A percentile compares a stretch with the other conserved stretches of the same genome.
Conservation (phyloP, 1,140 invertebrate species). For the Sesamia nonagrioides region DNA sequence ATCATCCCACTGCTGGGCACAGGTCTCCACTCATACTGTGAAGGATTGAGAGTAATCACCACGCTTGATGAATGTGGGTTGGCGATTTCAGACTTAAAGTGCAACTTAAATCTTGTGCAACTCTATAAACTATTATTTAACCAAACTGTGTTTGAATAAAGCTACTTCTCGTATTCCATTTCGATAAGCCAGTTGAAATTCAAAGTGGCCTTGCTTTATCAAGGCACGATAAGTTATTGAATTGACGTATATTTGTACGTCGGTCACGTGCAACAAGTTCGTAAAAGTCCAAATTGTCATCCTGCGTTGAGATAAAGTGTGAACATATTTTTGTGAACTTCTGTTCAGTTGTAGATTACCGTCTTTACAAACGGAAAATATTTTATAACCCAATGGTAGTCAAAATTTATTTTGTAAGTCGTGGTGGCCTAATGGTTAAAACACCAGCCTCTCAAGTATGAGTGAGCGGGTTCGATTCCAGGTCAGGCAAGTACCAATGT, state of each 20-base stretch:
- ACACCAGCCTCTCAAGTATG: too few relatives aligned
- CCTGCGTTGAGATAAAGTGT: conserved; percentile 10
- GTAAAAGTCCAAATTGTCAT: conserved; percentile 45
- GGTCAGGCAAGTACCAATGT: too few relatives aligned
- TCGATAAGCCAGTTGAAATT: conserved; percentile 28
- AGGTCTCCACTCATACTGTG: too few relatives aligned
- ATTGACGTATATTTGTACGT: conserved; percentile 3
- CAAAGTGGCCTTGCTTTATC: conserved; percentile 17
- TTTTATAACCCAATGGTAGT: background rate
- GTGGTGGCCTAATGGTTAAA: too few relatives aligned
- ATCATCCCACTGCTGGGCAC: too few relatives aligned
- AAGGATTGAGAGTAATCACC: too few relatives aligned
- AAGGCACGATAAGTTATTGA: conserved; percentile 2
- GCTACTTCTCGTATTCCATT: background rate
- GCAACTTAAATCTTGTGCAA: background rate
- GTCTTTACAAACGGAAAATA: background rate
- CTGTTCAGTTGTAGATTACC: background rate
- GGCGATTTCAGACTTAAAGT: too few relatives aligned
- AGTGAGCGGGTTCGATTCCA: too few relatives aligned
- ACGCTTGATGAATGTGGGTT: too few relatives aligned
- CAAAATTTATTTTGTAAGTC: too few relatives aligned
- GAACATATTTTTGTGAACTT: conserved; percentile 27
- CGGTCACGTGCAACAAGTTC: conserved; percentile 25
- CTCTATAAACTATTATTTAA: background rate
- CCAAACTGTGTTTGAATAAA: background rate